Evolutionary conservation across 1,140 invertebrate species (phyloP), one percentile per base, ranked within the genome.

Genomic region (Chlorops oryzae): DNA sequence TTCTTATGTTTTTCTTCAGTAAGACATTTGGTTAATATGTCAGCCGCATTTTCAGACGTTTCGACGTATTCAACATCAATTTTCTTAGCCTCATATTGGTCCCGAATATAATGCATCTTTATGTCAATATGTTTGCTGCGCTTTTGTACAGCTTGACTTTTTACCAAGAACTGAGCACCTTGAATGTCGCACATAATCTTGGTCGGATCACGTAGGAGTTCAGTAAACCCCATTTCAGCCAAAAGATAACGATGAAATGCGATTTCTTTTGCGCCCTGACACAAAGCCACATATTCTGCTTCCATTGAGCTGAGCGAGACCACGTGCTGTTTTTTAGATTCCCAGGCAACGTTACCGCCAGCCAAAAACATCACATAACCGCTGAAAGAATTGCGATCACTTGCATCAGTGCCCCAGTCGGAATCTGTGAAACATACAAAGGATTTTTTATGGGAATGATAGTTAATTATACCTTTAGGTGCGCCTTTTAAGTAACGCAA

Each of bases 351-450:
- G n/a, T 39, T 25, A 46, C 56, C 47, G 27, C 46, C 51, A n/a
- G 42, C 40, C 9, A 50, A 5, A 12, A 17, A 25, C 15, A 61
- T 55, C 10, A 50, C 21, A 40, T 49, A 59, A 10, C 59, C 58
- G 13, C 43, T 50, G 20, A 18, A 50, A 5, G 51, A 56, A 37
- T 44, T 50, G 48, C 70, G 57, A 73, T 54, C 64, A 13, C 39
- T 25, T 23, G 13, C 17, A 61, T 65, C 56, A 24, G 59, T 59
- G n/a, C 58, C 66, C 63, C 62, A 72, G 73, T 51, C 55, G 5
- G 45, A 18, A 48, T 52, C 51, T 34, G 18, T 17, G 13, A 35
- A 52, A 28, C 51, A 41, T n/a, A 34, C 5, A 13, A 48, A 42
- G 10, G 3, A 12, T 34, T 41, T 3, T 18, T 27, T n/a, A 40